phyloP scores from a whole-genome alignment of 2,113 vertebrate species.

The Cyanoliseus patagonus region DNA sequence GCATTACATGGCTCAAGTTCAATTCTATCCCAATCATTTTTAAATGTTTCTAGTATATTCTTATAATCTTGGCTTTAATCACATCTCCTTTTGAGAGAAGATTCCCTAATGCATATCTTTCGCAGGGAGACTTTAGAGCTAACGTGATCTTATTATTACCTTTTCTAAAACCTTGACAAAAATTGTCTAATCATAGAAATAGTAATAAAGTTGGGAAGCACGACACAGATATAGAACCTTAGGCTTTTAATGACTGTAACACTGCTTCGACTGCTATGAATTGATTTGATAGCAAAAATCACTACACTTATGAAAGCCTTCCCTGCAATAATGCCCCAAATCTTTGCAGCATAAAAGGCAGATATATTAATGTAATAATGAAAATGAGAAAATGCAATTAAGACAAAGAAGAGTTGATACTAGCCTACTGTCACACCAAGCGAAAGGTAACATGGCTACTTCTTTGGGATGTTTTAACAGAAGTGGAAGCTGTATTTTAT shows the following conservation, averaged over 20 bases:
- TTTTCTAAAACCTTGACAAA: slow-evolving; percentile 10
- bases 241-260: neutral
- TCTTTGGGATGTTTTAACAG: neutral
- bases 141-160: neutral
- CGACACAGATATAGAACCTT: neutral
- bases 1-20: neutral
- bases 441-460: neutral
- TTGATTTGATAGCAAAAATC: neutral
- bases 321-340: neutral
- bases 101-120: neutral
- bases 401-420: neutral
- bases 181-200: neutral
- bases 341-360: neutral
- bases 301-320: neutral
- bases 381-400: neutral
- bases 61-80: neutral
- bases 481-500: neutral
- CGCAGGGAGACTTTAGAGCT: neutral
- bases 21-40: neutral
- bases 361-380: neutral
- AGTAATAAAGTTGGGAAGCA: neutral
- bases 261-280: neutral
- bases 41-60: neutral
- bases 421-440: neutral
- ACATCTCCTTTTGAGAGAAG: neutral